Evolutionary conservation across 2,113 vertebrate genomes (phyloP).

Genomic region (Columbina picui): DNA sequence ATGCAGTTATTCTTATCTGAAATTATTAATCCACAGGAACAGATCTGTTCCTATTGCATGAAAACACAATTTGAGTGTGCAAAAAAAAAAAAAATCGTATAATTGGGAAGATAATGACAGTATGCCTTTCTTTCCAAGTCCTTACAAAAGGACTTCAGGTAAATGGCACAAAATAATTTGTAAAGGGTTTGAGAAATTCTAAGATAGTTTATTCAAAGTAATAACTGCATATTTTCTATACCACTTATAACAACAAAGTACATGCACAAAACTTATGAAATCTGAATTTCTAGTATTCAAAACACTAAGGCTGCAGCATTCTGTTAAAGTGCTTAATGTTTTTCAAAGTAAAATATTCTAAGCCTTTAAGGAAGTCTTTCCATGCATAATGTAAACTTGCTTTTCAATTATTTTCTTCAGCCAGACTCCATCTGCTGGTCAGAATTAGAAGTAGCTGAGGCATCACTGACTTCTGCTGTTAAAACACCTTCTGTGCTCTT

Average conservation of each 20-base stretch:
- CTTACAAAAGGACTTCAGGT: not conserved
- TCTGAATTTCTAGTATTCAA: not conserved
- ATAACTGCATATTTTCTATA: not conserved
- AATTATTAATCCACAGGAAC: not conserved
- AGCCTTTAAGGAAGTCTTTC: not conserved
- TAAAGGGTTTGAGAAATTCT: not conserved
- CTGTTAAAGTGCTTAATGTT: not conserved
- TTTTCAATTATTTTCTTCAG: not conserved
- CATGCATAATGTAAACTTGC: not conserved
- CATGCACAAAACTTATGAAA: not conserved
- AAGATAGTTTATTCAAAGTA: not conserved
- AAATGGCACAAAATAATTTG: not conserved
- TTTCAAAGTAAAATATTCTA: not conserved
- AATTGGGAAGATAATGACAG: not conserved
- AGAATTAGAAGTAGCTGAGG: not conserved
- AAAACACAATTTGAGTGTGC: not conserved
- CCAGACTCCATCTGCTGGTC: constrained; percentile 39
- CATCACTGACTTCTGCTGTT: not conserved
- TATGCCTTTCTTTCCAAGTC: not conserved
- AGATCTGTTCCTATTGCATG: not conserved
- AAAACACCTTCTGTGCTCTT: not conserved
- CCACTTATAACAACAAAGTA: not conserved
- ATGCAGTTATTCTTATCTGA: not conserved
- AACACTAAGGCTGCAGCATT: not conserved
- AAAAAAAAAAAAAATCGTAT: not conserved